Conservation (phyloP, 2,797 vertebrate genomes). For the Nyctalus aviator region DNA sequence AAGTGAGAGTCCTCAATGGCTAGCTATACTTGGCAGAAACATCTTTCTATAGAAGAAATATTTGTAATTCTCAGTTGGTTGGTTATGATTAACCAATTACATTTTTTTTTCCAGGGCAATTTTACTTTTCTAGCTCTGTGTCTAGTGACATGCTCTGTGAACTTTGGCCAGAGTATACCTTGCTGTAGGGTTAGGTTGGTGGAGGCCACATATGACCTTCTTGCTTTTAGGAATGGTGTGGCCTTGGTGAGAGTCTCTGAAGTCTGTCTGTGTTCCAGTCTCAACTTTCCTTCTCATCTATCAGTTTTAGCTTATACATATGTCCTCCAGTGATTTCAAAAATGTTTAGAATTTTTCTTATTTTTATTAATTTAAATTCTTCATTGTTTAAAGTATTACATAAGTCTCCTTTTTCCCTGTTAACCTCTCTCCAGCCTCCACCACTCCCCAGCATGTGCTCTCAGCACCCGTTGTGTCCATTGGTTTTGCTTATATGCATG, state of each 20-base stretch:
- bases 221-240: neutral
- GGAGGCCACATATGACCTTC: neutral
- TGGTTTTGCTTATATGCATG: too few relatives aligned
- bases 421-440: too few relatives aligned
- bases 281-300: neutral
- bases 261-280: neutral
- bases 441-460: too few relatives aligned
- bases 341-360: neutral
- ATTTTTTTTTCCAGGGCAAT: neutral
- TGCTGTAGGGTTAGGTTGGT: neutral
- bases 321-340: neutral
- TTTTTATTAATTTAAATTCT: too few relatives aligned
- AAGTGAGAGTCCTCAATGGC: slow-evolving; percentile 44
- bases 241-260: neutral
- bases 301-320: neutral
- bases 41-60: slow-evolving; percentile 47
- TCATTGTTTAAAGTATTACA: too few relatives aligned
- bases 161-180: neutral
- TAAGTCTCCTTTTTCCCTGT: too few relatives aligned
- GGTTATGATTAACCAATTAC: slow-evolving; percentile 51
- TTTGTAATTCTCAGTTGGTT: slow-evolving; percentile 30
- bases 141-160: neutral
- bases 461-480: too few relatives aligned
- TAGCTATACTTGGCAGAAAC: slow-evolving; percentile 30
- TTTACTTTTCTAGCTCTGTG: neutral